Percentiles rank a stretch among this genome's conserved stretches.
Evolutionary conservation across 2,113 vertebrate genomes (phyloP).

Genomic region (Toxotes jaculatrix): DNA sequence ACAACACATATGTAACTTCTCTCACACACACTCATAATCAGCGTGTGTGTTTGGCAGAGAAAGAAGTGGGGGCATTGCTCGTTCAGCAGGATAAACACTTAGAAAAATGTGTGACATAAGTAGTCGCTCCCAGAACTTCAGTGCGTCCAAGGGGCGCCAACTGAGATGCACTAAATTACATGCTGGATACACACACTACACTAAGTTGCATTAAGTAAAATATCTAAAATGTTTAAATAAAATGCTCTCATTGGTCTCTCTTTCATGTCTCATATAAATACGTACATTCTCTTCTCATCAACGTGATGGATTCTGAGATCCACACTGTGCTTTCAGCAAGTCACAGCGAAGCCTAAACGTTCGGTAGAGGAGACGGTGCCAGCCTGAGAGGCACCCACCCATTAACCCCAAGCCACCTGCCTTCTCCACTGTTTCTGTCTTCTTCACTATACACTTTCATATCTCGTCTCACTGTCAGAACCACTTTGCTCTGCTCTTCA

Average conservation of each 20-base stretch:
- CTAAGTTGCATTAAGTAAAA: not conserved
- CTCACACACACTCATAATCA: constrained; percentile 62
- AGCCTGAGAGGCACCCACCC: not conserved
- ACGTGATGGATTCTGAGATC: not conserved
- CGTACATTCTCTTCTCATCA: not conserved
- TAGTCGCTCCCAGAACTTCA: constrained; percentile 42
- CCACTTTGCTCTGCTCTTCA: constrained; percentile 45
- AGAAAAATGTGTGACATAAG: constrained; percentile 56
- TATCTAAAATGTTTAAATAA: not conserved
- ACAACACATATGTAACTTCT: constrained; percentile 45
- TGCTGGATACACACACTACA: not conserved
- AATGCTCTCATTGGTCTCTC: not conserved
- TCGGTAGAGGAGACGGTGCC: not conserved
- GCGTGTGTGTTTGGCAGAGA: constrained; percentile 59
- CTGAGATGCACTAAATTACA: constrained; percentile 17
- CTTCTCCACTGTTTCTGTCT: constrained; percentile 13
- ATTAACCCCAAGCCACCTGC: not conserved
- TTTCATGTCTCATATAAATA: not conserved
- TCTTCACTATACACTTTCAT: constrained; percentile 25
- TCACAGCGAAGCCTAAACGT: constrained; percentile 26
- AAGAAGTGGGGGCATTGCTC: constrained; percentile 53
- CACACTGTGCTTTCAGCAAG: constrained; percentile 26
- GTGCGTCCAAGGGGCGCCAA: constrained; percentile 49
- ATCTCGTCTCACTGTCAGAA: constrained; percentile 38
- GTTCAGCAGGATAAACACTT: constrained; percentile 68